Percentiles rank a stretch among this genome's conserved stretches.
phyloP scores from a whole-genome alignment of 53 echinoderm and acorn worm genomes.

The Mesocentrotus franciscanus region DNA sequence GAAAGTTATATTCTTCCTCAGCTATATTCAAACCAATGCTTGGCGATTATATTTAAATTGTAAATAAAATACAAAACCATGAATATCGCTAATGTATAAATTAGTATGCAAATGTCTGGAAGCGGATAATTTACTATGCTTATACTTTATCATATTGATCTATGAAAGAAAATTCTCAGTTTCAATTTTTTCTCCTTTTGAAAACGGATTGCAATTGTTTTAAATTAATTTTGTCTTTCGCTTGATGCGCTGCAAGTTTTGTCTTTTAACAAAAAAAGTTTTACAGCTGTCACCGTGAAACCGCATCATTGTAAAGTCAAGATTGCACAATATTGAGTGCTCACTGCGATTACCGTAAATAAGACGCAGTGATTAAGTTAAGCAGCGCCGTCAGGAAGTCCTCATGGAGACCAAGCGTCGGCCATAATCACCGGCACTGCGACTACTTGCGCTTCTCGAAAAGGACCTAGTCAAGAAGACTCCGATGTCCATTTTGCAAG shows the following conservation, averaged over 20 bases:
- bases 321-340: not conserved
- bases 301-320: not conserved
- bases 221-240: not conserved
- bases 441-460: not conserved
- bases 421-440: not conserved
- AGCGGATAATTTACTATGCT: not conserved
- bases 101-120: too few relatives aligned
- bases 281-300: not conserved
- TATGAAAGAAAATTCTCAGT: not conserved
- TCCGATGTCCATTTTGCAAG: not conserved
- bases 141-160: not conserved
- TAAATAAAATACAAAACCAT: not conserved
- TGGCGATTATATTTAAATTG: slow-evolving; percentile 12
- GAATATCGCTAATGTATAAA: not conserved
- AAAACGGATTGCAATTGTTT: not conserved
- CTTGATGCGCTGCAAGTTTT: not conserved
- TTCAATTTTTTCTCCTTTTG: not conserved
- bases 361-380: not conserved
- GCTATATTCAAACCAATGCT: not conserved
- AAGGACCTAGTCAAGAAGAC: not conserved
- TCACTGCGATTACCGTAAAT: not conserved
- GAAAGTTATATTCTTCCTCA: not conserved
- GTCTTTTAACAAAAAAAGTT: not conserved
- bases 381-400: not conserved
- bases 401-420: too few relatives aligned